Evolutionary conservation across 1,140 invertebrate genomes (phyloP).

Genomic region (Ips typographus): DNA sequence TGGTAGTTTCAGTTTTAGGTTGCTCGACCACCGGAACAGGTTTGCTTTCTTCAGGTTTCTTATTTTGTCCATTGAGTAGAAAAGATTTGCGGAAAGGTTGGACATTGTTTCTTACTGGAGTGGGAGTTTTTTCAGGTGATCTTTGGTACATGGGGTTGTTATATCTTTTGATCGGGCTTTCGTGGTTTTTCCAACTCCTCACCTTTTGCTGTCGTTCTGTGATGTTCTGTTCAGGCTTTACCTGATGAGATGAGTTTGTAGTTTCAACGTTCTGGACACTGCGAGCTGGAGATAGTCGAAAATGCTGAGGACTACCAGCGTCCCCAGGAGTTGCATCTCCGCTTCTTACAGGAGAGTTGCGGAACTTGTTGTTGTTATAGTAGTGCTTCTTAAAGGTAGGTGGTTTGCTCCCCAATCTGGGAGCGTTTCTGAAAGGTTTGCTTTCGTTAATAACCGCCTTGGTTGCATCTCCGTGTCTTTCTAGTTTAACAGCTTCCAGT

Average conservation of each 20-base stretch:
- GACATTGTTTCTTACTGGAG: not conserved
- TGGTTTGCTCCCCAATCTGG: slow-evolving; percentile 4
- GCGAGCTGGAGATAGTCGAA: slow-evolving; percentile 1
- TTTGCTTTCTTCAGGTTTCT: not conserved
- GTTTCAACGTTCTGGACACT: not conserved
- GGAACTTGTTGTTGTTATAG: slow-evolving; percentile 26
- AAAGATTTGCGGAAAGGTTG: not conserved
- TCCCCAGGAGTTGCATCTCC: not conserved
- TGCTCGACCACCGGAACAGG: not conserved
- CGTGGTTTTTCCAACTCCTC: not conserved
- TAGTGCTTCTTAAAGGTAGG: slow-evolving; percentile 25
- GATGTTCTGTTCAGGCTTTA: not conserved
- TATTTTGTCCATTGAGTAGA: not conserved
- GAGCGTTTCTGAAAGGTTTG: slow-evolving; percentile 14
- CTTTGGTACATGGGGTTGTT: not conserved
- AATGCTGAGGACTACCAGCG: slow-evolving; percentile 10
- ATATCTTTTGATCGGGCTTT: not conserved
- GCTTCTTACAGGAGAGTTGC: slow-evolving; percentile 11
- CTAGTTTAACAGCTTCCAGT: slow-evolving; percentile 49
- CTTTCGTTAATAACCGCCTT: slow-evolving; percentile 18
- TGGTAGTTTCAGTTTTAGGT: not conserved
- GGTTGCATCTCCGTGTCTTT: slow-evolving; percentile 12
- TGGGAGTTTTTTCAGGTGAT: not conserved
- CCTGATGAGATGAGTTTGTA: not conserved
- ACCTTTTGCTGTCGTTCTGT: not conserved